Base-by-base conservation (phyloP, 2,113 vertebrate species). In the Lathamus discolor region DNA sequence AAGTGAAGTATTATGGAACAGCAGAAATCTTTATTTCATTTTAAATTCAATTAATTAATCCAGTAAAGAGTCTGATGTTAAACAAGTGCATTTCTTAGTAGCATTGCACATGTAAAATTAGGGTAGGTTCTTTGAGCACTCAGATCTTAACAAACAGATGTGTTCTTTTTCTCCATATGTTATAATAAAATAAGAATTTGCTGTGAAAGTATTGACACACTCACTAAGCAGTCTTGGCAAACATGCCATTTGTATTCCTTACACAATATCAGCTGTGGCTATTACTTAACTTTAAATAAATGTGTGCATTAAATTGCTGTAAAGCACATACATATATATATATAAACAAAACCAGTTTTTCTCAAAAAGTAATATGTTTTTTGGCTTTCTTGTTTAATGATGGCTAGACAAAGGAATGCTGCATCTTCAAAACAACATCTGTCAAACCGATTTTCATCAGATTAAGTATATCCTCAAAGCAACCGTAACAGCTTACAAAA, bases 381-480 rank as follows among this genome's bases (percentile, higher is more conserved):
- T 94, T 93, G 16, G 3, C 70, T 69, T 68, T 31, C 70, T 94
- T 94, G 91, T 86, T 94, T 95, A 91, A 75, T 76, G 63, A 82
- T 5, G 43, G 48, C 88, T 90, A 83, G 62, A 95, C 76, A 96
- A 96, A 97, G 85, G 69, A 80, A 69, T 90, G 51, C 72, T 88
- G 37, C 74, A 48, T 97, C 95, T 96, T 97, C 93, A 97, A 96
- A 97, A 94, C 95, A 96, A 96, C 96, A 97, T 97, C 97, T 98
- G 97, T 97, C 95, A 95, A 93, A 92, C 80, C 1, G 8, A 92
- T 96, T 97, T 96, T 92, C 88, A 88, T 96, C 96, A 96, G 94
- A 95, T 97, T 97, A 97, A 97, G 93, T 95, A 83, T 94, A 93
- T 93, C 97, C 96, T 96, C 95, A 91, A 85, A 95, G 94, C 92